These are phyloP conservation scores for Agrypnus murinus DNA, from an alignment of 2,888 invertebrate species.

Conservation along the genomic window DNA sequence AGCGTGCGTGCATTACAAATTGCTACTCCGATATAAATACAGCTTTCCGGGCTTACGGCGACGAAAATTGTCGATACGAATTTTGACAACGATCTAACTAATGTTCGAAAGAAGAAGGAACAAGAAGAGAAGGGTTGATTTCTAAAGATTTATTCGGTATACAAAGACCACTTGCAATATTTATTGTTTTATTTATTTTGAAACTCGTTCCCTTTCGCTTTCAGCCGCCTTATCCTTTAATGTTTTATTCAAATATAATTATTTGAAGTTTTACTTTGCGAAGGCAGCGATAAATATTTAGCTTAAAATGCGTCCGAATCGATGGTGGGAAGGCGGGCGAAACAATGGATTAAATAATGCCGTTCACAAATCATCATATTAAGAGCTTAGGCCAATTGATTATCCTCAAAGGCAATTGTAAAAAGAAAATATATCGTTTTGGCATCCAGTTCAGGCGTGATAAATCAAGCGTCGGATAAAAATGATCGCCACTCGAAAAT, in stretches of 20 bases:
- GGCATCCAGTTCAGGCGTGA: slow-evolving; percentile 65
- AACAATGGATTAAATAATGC: slow-evolving; percentile 38
- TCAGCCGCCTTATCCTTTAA: slow-evolving; percentile 23
- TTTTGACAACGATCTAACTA: slow-evolving; percentile 43
- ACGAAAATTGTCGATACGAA: slow-evolving; percentile 35
- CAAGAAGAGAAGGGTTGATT: slow-evolving; percentile 34
- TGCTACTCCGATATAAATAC: slow-evolving; percentile 48
- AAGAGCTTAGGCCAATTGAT: slow-evolving; percentile 61
- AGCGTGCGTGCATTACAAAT: slow-evolving; percentile 57
- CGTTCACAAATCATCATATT: slow-evolving; percentile 61
- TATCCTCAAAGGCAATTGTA: slow-evolving; percentile 64
- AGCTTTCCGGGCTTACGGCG: slow-evolving; percentile 29
- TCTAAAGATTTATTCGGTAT: slow-evolving; percentile 39
- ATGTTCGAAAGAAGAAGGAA: slow-evolving; percentile 17
- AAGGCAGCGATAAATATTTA: slow-evolving; percentile 15
- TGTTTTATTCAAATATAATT: slow-evolving; percentile 39
- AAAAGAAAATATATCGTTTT: slow-evolving; percentile 65
- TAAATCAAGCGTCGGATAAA: slow-evolving; percentile 66
- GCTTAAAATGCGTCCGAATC: slow-evolving; percentile 18
- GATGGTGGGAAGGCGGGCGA: slow-evolving; percentile 7
- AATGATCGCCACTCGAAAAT: slow-evolving; percentile 66
- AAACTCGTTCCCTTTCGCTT: slow-evolving; percentile 23
- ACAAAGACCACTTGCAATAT: slow-evolving; percentile 32
- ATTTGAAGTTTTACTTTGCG: slow-evolving; percentile 29
- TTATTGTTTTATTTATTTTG: slow-evolving; percentile 33